A percentile compares a stretch with the other conserved stretches of the same genome.
These are phyloP conservation scores for Myiagra hebetior DNA, from an alignment of 2,113 vertebrate genomes.

Conservation along the genomic window DNA sequence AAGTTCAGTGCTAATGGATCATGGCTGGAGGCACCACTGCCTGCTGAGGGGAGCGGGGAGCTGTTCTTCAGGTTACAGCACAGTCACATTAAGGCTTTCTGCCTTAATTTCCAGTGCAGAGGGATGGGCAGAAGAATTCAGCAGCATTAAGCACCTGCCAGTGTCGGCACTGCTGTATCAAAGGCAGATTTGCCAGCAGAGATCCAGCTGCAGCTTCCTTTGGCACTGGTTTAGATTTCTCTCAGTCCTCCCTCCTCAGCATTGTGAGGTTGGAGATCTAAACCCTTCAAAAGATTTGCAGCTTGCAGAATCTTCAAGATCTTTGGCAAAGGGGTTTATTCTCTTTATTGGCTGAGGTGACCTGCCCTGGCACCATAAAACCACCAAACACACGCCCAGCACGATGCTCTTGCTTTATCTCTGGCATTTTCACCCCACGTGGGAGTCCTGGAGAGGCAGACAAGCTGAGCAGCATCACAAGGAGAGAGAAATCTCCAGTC, in stretches of 20 bases:
- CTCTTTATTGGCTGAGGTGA: neutral
- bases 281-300: neutral
- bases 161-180: neutral
- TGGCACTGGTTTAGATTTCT: neutral
- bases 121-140: neutral
- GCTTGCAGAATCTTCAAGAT: neutral
- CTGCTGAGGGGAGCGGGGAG: neutral
- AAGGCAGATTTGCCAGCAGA: neutral
- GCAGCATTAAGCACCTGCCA: neutral
- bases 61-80: neutral
- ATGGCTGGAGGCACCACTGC: neutral
- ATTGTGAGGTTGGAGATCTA: neutral
- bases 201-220: neutral
- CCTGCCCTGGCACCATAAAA: neutral
- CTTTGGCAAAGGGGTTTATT: neutral
- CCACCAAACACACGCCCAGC: neutral
- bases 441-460: neutral
- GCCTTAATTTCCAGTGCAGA: neutral
- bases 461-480: neutral
- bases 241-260: neutral
- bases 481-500: neutral
- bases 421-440: accelerated
- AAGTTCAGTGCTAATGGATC: neutral
- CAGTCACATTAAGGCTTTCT: neutral
- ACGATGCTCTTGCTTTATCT: neutral